These are phyloP conservation scores for Cryptotis parvus DNA, from an alignment of 2,113 vertebrate genomes.

Conservation along the genomic window DNA sequence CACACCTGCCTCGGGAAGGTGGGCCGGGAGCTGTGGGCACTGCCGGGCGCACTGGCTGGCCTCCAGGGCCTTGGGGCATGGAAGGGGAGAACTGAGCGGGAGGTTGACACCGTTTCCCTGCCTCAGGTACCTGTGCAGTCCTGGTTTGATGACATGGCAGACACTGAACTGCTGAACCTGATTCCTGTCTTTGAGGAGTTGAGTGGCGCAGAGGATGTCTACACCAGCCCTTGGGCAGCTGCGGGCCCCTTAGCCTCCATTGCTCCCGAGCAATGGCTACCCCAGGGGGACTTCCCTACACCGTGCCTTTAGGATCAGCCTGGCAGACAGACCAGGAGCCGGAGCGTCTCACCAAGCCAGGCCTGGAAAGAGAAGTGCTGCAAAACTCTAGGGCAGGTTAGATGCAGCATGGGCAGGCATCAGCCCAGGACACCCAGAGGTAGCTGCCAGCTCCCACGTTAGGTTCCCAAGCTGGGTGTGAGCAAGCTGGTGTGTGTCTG, in stretches of 20 bases:
- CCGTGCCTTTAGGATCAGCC: slow-evolving; percentile 84
- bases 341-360: slow-evolving; percentile 37
- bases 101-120: not conserved
- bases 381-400: slow-evolving; percentile 53
- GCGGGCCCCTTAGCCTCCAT: slow-evolving; percentile 86
- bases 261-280: slow-evolving; percentile 44
- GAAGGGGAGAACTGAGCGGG: not conserved
- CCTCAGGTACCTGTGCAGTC: slow-evolving; percentile 93
- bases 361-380: slow-evolving; percentile 46
- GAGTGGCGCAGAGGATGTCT: slow-evolving; percentile 91
- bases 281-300: slow-evolving; percentile 80
- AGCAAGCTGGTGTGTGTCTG: not conserved
- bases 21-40: not conserved
- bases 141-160: slow-evolving; percentile 95
- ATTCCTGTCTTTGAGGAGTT: slow-evolving; percentile 94
- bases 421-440: slow-evolving; percentile 36
- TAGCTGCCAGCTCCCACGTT: slow-evolving; percentile 34
- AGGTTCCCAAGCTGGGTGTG: not conserved
- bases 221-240: slow-evolving; percentile 91
- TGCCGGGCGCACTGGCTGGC: not conserved
- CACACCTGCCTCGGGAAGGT: too few relatives aligned
- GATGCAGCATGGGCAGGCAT: not conserved
- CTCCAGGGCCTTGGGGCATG: not conserved
- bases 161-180: slow-evolving; percentile 93
- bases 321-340: slow-evolving; percentile 69